Percentiles rank a stretch among this genome's conserved stretches.
phyloP scores from a whole-genome alignment of 2,797 vertebrate genomes.

The Catharus ustulatus region DNA sequence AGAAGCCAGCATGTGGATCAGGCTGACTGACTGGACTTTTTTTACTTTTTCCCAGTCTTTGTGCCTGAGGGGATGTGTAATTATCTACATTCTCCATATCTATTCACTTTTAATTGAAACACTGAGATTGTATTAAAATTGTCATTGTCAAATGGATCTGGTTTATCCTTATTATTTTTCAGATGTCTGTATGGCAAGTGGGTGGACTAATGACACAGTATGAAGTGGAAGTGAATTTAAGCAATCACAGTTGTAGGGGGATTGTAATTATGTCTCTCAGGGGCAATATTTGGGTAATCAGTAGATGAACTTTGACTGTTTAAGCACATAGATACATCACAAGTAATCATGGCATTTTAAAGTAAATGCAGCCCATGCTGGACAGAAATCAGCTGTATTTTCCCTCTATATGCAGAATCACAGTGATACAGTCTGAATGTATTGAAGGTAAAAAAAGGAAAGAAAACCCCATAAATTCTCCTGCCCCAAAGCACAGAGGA shows the following conservation, averaged over 20 bases:
- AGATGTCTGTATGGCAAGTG: background rate
- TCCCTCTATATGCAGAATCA: background rate
- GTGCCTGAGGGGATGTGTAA: conserved; percentile 27
- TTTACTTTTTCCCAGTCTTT: background rate
- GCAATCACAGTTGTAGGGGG: background rate
- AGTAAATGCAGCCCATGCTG: background rate
- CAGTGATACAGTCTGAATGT: background rate
- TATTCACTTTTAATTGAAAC: conserved; percentile 31
- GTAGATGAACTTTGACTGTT: background rate
- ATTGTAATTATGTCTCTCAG: conserved; percentile 11
- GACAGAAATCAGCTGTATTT: background rate
- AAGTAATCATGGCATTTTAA: background rate
- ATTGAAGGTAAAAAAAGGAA: background rate
- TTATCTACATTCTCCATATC: background rate
- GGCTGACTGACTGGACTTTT: background rate
- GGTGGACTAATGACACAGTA: background rate
- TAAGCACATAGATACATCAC: background rate
- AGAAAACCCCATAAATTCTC: background rate
- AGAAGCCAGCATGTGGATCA: conserved; percentile 8
- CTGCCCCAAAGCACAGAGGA: background rate
- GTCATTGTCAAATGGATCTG: conserved; percentile 5
- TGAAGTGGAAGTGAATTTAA: conserved; percentile 22
- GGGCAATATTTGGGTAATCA: conserved; percentile 34
- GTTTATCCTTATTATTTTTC: conserved; percentile 28
- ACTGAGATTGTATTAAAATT: conserved; percentile 4